Base-by-base conservation (phyloP, 2,888 invertebrate species). In the Ectropis crepuscularia region DNA sequence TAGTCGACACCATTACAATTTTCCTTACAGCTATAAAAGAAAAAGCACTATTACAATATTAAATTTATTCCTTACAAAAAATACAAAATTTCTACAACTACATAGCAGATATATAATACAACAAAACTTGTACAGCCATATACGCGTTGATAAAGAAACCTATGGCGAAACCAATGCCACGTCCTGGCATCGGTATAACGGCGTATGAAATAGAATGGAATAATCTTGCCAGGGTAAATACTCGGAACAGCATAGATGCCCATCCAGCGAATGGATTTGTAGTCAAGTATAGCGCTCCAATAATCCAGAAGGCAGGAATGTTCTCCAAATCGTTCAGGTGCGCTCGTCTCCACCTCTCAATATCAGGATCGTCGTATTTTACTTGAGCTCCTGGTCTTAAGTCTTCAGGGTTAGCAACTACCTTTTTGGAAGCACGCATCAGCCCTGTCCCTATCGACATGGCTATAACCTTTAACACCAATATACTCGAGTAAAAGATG, bases 291-390 rank as follows among this genome's bases (percentile, higher is more conserved):
- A 94, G 79, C 6, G 94, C 89, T 0, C 94, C 94, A 38, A 94
- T 81, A 10, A 94, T 72, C 76, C 95, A 89, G 75, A 95, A 96
- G 11, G 93, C 89, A 0, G 94, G 92, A 61, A 96, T 95, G 81
- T 95, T 96, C 84, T 96, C 96, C 78, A 96, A 79, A 79, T 96
- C 96, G 76, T 96, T 96, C 69, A 94, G 88, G 77, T 96, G 95
- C n/a, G 95, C 95, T 80, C 95, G 83, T 47, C 90, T 74, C 38
- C 85, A 82, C 61, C 90, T 74, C 71, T 91, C 91, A 45, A 90
- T 89, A 63, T 88, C 87, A 0, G 81, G 84, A 57, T 87, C 89
- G 60, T 88, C 87, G 0, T 74, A 73, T 65, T 85, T 88, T 50
- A 90, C 81, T 61, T 80, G 76, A 2, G 82, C 83, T 1, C 48